These are phyloP conservation scores for Galbula dea DNA, from an alignment of 2,113 vertebrate species.

Conservation along the genomic window DNA sequence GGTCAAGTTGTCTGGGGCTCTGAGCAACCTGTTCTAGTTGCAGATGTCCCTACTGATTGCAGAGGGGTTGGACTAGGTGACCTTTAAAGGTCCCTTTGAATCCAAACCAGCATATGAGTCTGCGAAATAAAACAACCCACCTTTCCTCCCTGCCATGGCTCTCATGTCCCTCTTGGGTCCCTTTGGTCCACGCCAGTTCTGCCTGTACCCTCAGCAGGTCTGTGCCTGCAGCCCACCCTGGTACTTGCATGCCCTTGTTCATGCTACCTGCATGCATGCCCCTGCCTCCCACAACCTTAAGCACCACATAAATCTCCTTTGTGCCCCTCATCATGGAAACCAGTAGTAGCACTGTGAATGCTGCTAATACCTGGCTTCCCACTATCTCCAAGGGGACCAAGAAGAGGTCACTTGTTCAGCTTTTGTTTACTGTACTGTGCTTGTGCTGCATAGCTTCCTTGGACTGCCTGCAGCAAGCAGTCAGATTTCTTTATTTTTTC, in stretches of 20 bases:
- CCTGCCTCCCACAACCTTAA: background rate
- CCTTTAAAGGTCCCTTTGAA: background rate
- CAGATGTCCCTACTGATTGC: background rate
- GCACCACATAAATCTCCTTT: background rate
- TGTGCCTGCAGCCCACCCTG: background rate
- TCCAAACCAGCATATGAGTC: background rate
- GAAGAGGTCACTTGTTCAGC: background rate
- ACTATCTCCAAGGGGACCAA: background rate
- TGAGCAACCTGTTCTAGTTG: background rate
- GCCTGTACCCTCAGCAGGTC: background rate
- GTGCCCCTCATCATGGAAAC: background rate
- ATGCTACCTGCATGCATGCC: rapidly evolving
- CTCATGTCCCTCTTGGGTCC: background rate
- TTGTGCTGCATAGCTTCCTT: background rate
- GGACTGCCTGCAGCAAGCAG: background rate
- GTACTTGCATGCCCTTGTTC: background rate
- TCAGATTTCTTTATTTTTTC: background rate
- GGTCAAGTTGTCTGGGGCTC: background rate
- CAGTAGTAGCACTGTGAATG: background rate
- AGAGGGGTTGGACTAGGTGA: background rate
- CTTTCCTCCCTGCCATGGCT: background rate
- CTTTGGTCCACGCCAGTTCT: background rate
- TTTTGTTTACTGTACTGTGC: background rate
- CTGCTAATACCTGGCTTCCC: background rate
- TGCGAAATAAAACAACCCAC: background rate